Evolutionary conservation across 1,140 invertebrate genomes (phyloP).

Genomic region (Andricus grossulariae): DNA sequence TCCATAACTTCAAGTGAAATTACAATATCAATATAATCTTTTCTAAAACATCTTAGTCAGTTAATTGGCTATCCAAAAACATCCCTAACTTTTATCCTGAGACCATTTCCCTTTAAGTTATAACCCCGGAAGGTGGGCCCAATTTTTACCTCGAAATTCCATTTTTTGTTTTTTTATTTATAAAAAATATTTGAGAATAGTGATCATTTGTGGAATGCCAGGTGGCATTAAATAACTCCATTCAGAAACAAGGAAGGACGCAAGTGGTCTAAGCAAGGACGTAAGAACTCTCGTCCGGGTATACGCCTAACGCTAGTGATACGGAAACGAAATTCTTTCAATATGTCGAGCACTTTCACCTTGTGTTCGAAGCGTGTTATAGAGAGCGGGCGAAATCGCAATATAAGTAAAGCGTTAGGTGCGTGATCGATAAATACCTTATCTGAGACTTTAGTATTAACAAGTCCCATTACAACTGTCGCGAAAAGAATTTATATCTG

Average conservation of each 20-base stretch:
- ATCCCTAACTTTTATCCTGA: no score
- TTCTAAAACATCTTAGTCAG: no score
- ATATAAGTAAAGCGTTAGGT: slow-evolving; percentile 21
- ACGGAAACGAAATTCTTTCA: slow-evolving; percentile 49
- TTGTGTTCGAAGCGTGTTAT: slow-evolving; percentile 31
- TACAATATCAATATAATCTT: no score
- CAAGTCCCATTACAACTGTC: neutral
- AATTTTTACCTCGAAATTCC: no score
- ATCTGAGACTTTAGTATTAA: neutral
- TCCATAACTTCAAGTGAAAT: no score
- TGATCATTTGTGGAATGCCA: neutral
- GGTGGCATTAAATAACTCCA: slow-evolving; percentile 1
- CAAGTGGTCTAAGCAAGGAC: slow-evolving; percentile 35
- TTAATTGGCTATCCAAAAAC: no score
- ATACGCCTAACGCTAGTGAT: slow-evolving; percentile 30
- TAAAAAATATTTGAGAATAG: neutral
- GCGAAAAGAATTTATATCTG: neutral
- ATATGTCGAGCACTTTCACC: slow-evolving; percentile 53
- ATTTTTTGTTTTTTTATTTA: neutral
- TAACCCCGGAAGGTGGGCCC: no score
- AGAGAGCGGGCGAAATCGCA: slow-evolving; percentile 17
- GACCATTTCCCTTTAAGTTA: no score
- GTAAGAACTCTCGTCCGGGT: slow-evolving; percentile 26
- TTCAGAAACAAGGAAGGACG: slow-evolving; percentile 36
- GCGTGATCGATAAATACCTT: slow-evolving; percentile 16